Base-by-base conservation (phyloP, 2,888 invertebrate species). In the Ctena decussata region DNA sequence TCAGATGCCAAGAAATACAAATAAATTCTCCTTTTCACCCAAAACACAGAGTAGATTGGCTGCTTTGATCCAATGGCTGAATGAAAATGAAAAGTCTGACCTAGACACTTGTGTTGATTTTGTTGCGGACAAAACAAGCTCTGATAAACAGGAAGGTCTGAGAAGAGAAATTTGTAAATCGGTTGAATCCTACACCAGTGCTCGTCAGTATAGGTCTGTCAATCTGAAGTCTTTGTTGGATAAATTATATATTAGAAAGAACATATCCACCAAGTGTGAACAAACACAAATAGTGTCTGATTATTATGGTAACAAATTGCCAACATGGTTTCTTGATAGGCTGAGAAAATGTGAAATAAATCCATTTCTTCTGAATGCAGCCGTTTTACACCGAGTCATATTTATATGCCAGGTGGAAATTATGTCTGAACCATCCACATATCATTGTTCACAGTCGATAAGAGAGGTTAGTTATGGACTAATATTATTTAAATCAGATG, bases 41-140 rank as follows among this genome's bases (percentile, higher is more conserved):
- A 87, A 89, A 60, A 85, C 87, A 24, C 97, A 98, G 93, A 96
- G 97, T 86, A 97, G 97, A 85, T 98, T 98, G 88, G 96, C 97
- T 86, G 97, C 97, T 2, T 96, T 98, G 8, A 96, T 98, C 5
- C 96, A 97, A 80, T 98, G 98, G 98, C 94, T 98, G 1, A 53
- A 53, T 53, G 53, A 53, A 53, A 65, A 35, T 65, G 35, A 65
- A 30, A 35, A 32, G 35, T 65, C 65, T 21, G 65, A 35, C 35
- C 65, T 65, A 30, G 65, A 65, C 18, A 2, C 65, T 11, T 65
- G 18, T 35, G 65, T 65, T 32, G 97, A 97, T 91, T 97, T 97
- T 92, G 97, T 97, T 94, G 80, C 86, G 12, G 97, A 97, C 0
- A 27, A 65, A 21, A 12, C 15, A 21, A 96, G 97, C 32, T 97